Base-by-base conservation (phyloP, 2,797 vertebrate genomes). In the Tenualosa thibaudeaui region DNA sequence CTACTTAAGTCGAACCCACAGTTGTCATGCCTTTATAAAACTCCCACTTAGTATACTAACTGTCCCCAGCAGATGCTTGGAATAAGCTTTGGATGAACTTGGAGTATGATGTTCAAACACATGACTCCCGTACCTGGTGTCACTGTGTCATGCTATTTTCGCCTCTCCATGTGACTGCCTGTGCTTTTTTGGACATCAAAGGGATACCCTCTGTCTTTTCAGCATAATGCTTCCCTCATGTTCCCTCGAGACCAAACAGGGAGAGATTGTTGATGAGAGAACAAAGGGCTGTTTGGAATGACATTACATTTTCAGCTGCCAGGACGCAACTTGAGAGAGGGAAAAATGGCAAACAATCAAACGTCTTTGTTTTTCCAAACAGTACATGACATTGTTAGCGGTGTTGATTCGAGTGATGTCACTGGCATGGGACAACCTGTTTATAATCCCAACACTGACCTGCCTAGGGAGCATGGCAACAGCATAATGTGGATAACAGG, bases 221-320 rank as follows among this genome's bases (percentile, higher is more conserved):
- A 65, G 51, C 62, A 84, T 58, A 75, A 65, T n/a, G 24, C 1
- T 51, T 83, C 82, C 26, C 81, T 84, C 54, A 81, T 86, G 85
- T 86, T 86, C 54, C 24, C 62, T 81, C 62, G 85, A 81, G 83
- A 83, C 43, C 91, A 93, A 92, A 94, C 90, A 94, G 92, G 89
- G 78, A 75, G 71, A 82, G 87, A 92, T 91, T 94, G 93, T 95
- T 93, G 90, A 85, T 87, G 83, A 85, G 87, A 89, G 91, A 92
- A 95, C 90, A 94, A 93, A 93, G 92, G 90, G 93, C 92, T 91
- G 90, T 92, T 91, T 90, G 89, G 86, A 89, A 89, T 92, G 90
- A 91, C 90, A 89, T 92, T 92, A 94, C 91, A 93, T 91, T 92
- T 91, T 91, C 89, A 89, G 90, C 91, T 92, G 91, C 89, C 90